A percentile compares a stretch with the other conserved stretches of the same genome.
Evolutionary conservation across 2,888 invertebrate species (phyloP).

Genomic region (Anorthoa munda): DNA sequence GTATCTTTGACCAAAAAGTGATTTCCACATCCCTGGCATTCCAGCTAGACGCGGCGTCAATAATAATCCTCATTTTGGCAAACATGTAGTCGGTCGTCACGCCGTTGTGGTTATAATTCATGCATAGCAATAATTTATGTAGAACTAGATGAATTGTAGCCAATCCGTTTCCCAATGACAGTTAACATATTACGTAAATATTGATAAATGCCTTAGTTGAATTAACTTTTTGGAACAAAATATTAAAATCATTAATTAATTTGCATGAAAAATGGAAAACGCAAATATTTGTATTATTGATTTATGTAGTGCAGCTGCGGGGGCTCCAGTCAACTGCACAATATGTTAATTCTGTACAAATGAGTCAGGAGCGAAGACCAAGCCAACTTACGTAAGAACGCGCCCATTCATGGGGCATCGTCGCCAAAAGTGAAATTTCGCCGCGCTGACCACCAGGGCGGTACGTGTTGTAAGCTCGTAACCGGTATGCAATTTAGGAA

Average conservation of each 20-base stretch:
- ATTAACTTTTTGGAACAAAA: conserved; percentile 19
- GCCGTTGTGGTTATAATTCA: conserved; percentile 73
- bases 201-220: conserved; percentile 29
- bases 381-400: conserved; percentile 84
- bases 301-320: conserved; percentile 80
- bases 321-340: conserved; percentile 78
- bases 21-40: conserved; percentile 34
- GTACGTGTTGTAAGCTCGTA: conserved; percentile 40
- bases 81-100: conserved; percentile 72
- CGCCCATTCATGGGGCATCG: conserved; percentile 83
- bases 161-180: conserved; percentile 70
- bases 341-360: conserved; percentile 82
- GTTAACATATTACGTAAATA: conserved; percentile 38
- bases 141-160: conserved; percentile 76
- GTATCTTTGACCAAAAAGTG: conserved; percentile 30
- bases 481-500: conserved; percentile 65
- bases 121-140: conserved; percentile 79
- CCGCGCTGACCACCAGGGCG: conserved; percentile 51
- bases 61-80: conserved; percentile 82
- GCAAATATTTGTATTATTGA: conserved; percentile 65
- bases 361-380: conserved; percentile 81
- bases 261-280: conserved; percentile 27
- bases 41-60: conserved; percentile 50
- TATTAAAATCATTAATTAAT: neutral
- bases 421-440: conserved; percentile 75